Evolutionary conservation across 2,113 vertebrate species (phyloP), one percentile per base, ranked within the genome.

Genomic region (Malurus cyaneus): DNA sequence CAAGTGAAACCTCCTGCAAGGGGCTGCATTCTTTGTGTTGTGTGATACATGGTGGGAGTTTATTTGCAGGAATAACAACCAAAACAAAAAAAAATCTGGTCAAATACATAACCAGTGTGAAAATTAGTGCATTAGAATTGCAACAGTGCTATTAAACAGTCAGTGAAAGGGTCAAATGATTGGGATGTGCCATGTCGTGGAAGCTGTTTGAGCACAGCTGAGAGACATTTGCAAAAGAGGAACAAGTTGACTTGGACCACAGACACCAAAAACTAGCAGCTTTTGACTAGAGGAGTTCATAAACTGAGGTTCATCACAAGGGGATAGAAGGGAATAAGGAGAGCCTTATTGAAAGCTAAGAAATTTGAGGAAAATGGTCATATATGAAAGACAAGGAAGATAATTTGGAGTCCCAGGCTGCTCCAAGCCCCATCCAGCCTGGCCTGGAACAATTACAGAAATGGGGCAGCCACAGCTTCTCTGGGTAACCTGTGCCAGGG

Each of bases 361-460:
- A 56, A 59, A 42, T 34, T 16, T 60, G 19, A 49, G 16, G 11
- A 32, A 81, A 92, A 72, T 14, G 7, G 3, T 28, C 14, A 39
- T 31, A 12, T 3, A 56, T 19, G 39, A 32, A 65, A 26, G 49
- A 49, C 11, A 42, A 72, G 11, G 26, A 60, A 65, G 29, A 47
- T 4, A 41, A 72, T 39, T 4, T 19, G 2, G 5, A 32, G 25
- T 34, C 1, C 20, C 34, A 56, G 16, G 3, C 2, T 80, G 17
- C 2, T 80, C 31, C 11, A 42, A 56, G 11, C 3, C 6, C 8
- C 0, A 0, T 80, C 49, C 34, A 64, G 0, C 4, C 20, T 49
- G 57, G 11, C 25, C 20, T 21, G 31, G 20, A 14, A 49, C 31
- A 31, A 9, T 64, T 42, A 5, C 34, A 62, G 39, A 4, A 5